These are phyloP conservation scores for Coracopsis vasa DNA, from an alignment of 2,113 vertebrate species.

Conservation along the genomic window DNA sequence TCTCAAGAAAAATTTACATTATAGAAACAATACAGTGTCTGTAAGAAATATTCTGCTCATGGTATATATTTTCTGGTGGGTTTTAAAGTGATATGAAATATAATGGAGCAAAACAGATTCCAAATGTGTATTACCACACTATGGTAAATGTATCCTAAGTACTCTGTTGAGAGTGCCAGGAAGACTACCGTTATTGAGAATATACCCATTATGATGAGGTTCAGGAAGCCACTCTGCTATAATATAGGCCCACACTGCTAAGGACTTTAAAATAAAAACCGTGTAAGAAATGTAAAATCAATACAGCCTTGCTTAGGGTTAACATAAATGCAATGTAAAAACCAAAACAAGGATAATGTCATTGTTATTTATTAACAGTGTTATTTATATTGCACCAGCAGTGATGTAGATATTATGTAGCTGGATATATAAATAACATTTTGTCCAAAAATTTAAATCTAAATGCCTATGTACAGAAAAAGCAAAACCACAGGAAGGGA, in stretches of 20 bases:
- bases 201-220: neutral
- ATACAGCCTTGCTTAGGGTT: neutral
- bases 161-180: neutral
- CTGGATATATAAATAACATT: neutral
- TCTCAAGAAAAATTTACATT: neutral
- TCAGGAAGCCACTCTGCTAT: neutral
- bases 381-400: neutral
- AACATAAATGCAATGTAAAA: neutral
- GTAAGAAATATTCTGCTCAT: neutral
- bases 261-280: neutral
- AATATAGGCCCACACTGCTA: neutral
- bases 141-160: neutral
- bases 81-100: neutral
- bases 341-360: neutral
- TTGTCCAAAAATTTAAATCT: neutral
- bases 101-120: neutral
- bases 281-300: neutral
- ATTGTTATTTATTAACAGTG: neutral
- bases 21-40: neutral
- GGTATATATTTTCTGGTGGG: neutral
- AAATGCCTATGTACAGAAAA: slow-evolving; percentile 4
- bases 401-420: neutral
- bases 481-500: slow-evolving; percentile 49
- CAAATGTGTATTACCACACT: neutral
- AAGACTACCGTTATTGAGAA: neutral